These are phyloP conservation scores for Linnaemya vulpina DNA, from an alignment of 2,888 invertebrate species.

Conservation along the genomic window DNA sequence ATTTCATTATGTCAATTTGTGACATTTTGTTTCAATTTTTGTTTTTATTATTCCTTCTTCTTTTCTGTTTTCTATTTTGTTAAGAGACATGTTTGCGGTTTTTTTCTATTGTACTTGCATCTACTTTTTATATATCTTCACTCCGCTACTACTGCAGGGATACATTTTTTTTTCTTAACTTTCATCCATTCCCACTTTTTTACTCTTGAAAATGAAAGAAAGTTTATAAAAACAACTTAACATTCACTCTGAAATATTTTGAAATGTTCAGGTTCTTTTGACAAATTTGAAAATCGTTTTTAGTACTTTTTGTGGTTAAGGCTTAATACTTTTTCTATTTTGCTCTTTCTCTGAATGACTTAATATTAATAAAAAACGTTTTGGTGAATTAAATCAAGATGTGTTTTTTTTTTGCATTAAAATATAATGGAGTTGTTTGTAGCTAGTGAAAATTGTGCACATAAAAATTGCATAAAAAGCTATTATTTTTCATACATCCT, in stretches of 20 bases:
- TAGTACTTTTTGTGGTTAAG: constrained; percentile 31
- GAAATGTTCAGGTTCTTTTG: constrained; percentile 42
- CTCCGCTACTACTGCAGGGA: neutral
- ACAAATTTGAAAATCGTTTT: constrained; percentile 37
- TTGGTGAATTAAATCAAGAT: neutral
- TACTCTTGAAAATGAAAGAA: too few species aligned
- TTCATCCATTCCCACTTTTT: neutral
- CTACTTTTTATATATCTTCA: constrained; percentile 18
- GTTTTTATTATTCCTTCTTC: neutral
- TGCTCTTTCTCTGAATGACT: neutral
- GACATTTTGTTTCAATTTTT: constrained; percentile 52
- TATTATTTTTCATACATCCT: too few species aligned
- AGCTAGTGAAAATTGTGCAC: neutral
- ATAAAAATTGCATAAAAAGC: too few species aligned
- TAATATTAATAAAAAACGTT: neutral
- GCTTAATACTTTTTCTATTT: neutral
- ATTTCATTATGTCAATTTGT: constrained; percentile 71
- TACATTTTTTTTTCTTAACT: neutral
- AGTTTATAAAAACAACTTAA: neutral
- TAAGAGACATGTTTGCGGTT: constrained; percentile 24
- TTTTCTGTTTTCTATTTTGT: constrained; percentile 6
- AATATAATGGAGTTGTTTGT: neutral
- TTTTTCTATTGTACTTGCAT: neutral
- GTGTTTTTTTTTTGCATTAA: neutral
- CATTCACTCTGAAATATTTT: constrained; percentile 28